Evolutionary conservation across 2,888 invertebrate species (phyloP).

Genomic region (Xanthorhoe designata): DNA sequence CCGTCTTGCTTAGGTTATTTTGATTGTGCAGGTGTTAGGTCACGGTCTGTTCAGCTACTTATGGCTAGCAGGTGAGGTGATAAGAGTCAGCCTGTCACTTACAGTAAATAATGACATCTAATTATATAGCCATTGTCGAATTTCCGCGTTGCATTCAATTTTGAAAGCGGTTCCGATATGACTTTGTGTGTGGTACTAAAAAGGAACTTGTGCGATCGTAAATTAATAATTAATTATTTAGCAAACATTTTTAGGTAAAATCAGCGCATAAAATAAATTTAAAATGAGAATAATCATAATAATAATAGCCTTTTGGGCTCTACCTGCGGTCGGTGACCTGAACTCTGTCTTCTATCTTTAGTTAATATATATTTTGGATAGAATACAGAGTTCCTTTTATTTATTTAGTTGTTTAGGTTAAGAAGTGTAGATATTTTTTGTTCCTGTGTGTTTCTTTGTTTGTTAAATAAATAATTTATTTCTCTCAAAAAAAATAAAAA

Average conservation of each 20-base stretch:
- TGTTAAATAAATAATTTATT: no score
- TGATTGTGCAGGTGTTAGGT: neutral
- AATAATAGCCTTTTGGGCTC: no score
- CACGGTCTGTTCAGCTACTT: slow-evolving; percentile 2
- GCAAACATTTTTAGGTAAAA: neutral
- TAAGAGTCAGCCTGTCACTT: slow-evolving; percentile 55
- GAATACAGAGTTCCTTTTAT: no score
- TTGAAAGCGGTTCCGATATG: slow-evolving; percentile 58
- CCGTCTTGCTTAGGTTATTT: neutral
- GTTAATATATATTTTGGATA: no score
- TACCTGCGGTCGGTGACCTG: no score
- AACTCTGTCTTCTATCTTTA: no score
- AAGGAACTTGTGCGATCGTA: neutral
- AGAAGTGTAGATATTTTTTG: no score
- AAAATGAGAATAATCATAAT: no score
- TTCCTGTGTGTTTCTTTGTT: no score
- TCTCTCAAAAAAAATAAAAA: no score
- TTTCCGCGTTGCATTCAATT: slow-evolving; percentile 77
- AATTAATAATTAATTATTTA: neutral
- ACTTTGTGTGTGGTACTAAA: slow-evolving; percentile 41
- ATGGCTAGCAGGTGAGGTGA: slow-evolving; percentile 51
- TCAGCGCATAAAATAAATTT: no score
- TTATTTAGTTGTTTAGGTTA: no score
- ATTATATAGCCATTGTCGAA: slow-evolving; percentile 77
- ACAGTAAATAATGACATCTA: slow-evolving; percentile 76